Evolutionary conservation across 1,140 invertebrate genomes (phyloP).

Genomic region (Sminthurides bifidus): DNA sequence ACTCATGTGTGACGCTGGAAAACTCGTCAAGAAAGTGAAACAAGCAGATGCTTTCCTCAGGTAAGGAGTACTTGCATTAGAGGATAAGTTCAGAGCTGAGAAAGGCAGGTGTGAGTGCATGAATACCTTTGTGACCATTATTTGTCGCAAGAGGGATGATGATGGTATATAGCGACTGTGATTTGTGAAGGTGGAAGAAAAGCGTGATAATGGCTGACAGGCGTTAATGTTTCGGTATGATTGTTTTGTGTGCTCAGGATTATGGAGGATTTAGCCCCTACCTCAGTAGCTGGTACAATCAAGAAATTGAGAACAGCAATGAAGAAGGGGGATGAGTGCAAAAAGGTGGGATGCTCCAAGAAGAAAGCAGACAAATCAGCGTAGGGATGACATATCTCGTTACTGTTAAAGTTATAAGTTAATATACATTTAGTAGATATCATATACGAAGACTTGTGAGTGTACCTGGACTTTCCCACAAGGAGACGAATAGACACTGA

Average conservation of each 20-base stretch:
- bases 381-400: not conserved
- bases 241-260: slow-evolving; percentile 22
- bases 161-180: no score
- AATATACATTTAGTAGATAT: not conserved
- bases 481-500: slow-evolving; percentile 2
- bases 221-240: not conserved
- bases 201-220: not conserved
- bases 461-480: slow-evolving; percentile 18
- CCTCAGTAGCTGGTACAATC: slow-evolving; percentile 27
- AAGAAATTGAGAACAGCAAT: slow-evolving; percentile 31
- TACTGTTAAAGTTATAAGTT: not conserved
- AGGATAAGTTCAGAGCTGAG: no score
- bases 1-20: slow-evolving; percentile 31
- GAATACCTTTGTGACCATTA: no score
- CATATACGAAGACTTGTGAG: slow-evolving; percentile 15
- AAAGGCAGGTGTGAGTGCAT: no score
- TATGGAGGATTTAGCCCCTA: slow-evolving; percentile 31
- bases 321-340: slow-evolving; percentile 32
- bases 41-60: slow-evolving; percentile 32
- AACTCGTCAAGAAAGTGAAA: slow-evolving; percentile 32
- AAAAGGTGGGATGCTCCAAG: slow-evolving; percentile 24
- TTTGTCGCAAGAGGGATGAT: no score
- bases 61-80: no score
- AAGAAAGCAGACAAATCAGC: slow-evolving; percentile 15
- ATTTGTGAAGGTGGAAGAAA: not conserved